Base-by-base conservation (phyloP, 2,888 invertebrate species). In the Eulithis prunata region DNA sequence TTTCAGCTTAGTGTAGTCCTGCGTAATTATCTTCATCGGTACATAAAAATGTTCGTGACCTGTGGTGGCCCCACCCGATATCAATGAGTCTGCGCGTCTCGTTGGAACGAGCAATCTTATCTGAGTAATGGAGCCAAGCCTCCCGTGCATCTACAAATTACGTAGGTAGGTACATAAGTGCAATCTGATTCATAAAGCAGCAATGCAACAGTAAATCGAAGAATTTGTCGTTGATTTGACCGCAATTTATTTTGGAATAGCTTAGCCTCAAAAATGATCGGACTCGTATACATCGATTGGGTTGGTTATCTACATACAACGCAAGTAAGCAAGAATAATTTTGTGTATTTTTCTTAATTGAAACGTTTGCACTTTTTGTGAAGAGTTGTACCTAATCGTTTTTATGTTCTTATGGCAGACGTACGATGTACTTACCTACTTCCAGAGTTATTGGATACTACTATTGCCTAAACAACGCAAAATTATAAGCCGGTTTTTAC, bases 51-150 rank as follows among this genome's bases (percentile, higher is more conserved):
- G 65, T 65, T 71, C 64, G 65, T 71, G 71, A 72, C 64, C 68
- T 41, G 53, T 54, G 41, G 28, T 47, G 47, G 53, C 64, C 43
- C 38, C 41, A 21, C 4, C 45, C 4, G 36, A 56, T 74, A 73
- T 71, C 70, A 45, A 36, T 28, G 41, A 61, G 68, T 68, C 70
- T 72, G 68, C 66, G 66, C 52, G 66, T 64, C 54, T n/a, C 69
- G 60, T 47, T 55, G 51, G 45, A 13, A 61, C 52, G 36, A 57
- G 71, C 62, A 69, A 41, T 56, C 49, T 59, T 64, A 59, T 60
- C 59, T 60, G 60, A 53, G 51, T 57, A 47, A 71, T 66, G 66
- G 72, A 75, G 78, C 75, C 81, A 68, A 79, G 81, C 81, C 81
- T 78, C 78, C 80, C 41, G 36, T 58, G 57, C 49, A 60, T 75